phyloP scores from a whole-genome alignment of 2,888 invertebrate species.

The Xiphydria camelus region DNA sequence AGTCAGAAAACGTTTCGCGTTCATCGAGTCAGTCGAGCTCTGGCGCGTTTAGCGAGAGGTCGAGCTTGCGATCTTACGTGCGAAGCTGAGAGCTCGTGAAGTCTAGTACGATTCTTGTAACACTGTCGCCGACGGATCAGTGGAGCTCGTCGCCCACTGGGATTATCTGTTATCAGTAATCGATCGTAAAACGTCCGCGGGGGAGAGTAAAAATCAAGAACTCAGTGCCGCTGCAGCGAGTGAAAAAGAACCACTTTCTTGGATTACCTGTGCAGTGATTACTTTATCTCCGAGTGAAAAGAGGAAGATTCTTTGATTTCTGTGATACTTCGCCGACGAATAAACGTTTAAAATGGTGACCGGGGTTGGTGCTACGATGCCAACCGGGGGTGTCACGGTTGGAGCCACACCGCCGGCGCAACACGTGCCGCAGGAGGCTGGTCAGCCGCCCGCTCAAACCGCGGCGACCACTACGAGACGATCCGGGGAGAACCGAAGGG shows the following conservation, averaged over 20 bases:
- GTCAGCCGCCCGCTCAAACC: conserved; percentile 52
- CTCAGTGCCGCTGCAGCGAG: neutral
- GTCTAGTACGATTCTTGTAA: no score
- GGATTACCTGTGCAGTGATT: conserved; percentile 7
- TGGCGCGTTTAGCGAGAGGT: conserved; percentile 48
- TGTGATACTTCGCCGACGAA: conserved; percentile 23
- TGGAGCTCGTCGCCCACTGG: conserved; percentile 15
- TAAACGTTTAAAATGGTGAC: conserved; percentile 45
- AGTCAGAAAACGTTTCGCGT: conserved; percentile 46
- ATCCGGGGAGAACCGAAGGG: conserved; percentile 58
- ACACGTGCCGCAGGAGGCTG: conserved; percentile 56
- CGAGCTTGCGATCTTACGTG: conserved; percentile 17
- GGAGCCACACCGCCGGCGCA: conserved; percentile 53
- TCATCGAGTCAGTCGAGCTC: conserved; percentile 51
- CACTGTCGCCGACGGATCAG: no score
- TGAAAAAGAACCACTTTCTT: neutral
- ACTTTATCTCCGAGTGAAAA: neutral
- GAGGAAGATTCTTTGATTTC: conserved; percentile 1
- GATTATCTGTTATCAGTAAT: no score
- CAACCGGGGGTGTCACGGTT: conserved; percentile 53
- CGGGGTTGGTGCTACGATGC: conserved; percentile 56
- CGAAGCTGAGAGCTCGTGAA: neutral
- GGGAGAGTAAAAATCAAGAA: neutral
- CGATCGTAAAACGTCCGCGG: no score
- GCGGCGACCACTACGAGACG: conserved; percentile 46